phyloP scores from a whole-genome alignment of 1,140 invertebrate genomes.

The Propsilocerus akamusi region DNA sequence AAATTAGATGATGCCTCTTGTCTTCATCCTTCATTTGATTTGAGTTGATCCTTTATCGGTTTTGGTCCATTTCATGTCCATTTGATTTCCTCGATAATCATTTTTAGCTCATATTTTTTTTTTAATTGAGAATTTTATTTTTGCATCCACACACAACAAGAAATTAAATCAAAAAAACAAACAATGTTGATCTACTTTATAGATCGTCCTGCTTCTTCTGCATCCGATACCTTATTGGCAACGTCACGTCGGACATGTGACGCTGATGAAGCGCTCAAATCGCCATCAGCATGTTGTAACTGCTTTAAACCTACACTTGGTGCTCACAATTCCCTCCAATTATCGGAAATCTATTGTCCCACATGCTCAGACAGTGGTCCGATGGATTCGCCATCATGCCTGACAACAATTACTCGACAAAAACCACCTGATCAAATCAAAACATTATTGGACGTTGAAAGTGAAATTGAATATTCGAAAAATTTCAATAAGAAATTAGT shows the following conservation, averaged over 20 bases:
- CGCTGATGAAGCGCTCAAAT: slow-evolving; percentile 7
- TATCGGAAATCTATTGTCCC: slow-evolving; percentile 27
- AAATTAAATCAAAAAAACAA: not conserved
- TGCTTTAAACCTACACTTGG: slow-evolving; percentile 12
- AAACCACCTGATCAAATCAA: slow-evolving; percentile 19
- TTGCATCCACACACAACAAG: too few species aligned
- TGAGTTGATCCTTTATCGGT: too few species aligned
- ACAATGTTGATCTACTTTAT: slow-evolving; percentile 13
- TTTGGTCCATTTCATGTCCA: too few species aligned
- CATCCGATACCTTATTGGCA: slow-evolving; percentile 11
- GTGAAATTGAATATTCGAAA: slow-evolving; percentile 13
- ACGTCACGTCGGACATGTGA: not conserved
- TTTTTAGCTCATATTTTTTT: too few species aligned
- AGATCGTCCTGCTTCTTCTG: slow-evolving; percentile 28
- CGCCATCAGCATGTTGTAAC: slow-evolving; percentile 22
- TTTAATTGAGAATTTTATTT: too few species aligned
- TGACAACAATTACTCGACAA: slow-evolving; percentile 25
- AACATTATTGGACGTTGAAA: slow-evolving; percentile 20
- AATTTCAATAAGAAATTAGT: slow-evolving; percentile 1
- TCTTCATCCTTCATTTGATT: too few species aligned
- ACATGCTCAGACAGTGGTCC: slow-evolving; percentile 25
- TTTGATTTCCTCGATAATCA: too few species aligned
- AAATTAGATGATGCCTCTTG: too few species aligned
- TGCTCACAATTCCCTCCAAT: slow-evolving; percentile 14
- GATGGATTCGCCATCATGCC: slow-evolving; percentile 26